Conservation (phyloP, 1,140 invertebrate species). For the Nylanderia fulva region DNA sequence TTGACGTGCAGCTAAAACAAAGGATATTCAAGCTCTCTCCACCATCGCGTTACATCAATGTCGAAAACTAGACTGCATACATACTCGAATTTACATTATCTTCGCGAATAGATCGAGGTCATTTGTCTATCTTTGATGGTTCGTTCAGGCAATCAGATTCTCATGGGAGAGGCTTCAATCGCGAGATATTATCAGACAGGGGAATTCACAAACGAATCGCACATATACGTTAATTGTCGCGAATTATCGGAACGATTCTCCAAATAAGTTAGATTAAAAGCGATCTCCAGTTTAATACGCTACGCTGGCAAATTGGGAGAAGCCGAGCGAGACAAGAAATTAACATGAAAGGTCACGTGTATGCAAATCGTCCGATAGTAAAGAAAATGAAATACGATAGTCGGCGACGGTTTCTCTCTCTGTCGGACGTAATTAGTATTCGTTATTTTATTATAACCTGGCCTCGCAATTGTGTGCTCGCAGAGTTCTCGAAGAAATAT, state of each 20-base stretch:
- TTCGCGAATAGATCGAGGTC: not conserved
- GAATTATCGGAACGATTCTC: conserved; percentile 26
- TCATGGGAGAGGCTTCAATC: not conserved
- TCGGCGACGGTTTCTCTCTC: not conserved
- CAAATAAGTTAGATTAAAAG: conserved; percentile 6
- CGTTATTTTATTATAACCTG: conserved; percentile 43
- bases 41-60: not conserved
- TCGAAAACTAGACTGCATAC: not conserved
- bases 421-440: conserved; percentile 26
- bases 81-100: not conserved
- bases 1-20: conserved; percentile 24
- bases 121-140: not conserved
- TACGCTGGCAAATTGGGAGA: conserved; percentile 38
- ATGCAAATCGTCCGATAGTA: conserved; percentile 55
- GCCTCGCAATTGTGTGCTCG: not conserved
- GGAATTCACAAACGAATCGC: not conserved
- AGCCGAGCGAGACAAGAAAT: conserved; percentile 46
- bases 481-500: not conserved
- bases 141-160: not conserved
- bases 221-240: not conserved
- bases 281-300: conserved; percentile 40
- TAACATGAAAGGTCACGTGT: conserved; percentile 56
- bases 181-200: not conserved
- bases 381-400: conserved; percentile 47
- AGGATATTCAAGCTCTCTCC: not conserved